A percentile compares a stretch with the other conserved stretches of the same genome.
Conservation (phyloP, 30 jellyfish, hydroid and myxozoan species). For the Turritopsis rubra region DNA sequence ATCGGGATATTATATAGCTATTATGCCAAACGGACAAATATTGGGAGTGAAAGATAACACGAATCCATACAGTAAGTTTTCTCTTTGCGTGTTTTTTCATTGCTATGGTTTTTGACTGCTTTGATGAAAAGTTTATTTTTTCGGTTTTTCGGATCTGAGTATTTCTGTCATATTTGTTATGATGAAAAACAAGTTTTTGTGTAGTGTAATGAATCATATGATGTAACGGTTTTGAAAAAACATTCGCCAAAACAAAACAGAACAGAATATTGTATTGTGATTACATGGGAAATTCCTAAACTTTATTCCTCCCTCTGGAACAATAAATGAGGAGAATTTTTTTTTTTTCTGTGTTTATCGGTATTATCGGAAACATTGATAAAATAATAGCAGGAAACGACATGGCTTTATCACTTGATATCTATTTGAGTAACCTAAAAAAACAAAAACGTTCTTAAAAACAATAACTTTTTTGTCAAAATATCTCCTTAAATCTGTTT, state of each 20-base stretch:
- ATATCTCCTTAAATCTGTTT: background rate
- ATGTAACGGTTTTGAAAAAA: background rate
- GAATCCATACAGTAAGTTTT: conserved; percentile 78
- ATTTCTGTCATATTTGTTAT: background rate
- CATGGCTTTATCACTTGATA: background rate
- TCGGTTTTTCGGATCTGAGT: background rate
- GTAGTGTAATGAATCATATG: background rate
- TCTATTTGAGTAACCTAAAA: background rate
- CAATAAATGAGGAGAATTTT: background rate
- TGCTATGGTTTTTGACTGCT: background rate
- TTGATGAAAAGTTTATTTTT: background rate
- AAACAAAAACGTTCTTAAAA: no score
- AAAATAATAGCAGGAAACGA: background rate
- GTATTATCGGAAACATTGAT: background rate
- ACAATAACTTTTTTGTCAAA: background rate
- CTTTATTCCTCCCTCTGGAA: background rate
- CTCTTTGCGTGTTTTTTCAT: background rate
- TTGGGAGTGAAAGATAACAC: conserved; percentile 79
- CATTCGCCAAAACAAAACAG: background rate
- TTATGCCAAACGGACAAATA: conserved; percentile 98
- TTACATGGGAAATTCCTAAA: background rate
- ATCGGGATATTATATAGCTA: conserved; percentile 89
- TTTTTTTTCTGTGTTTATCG: background rate
- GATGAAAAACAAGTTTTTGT: background rate
- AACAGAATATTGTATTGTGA: background rate